Evolutionary conservation across 2,888 invertebrate genomes (phyloP), one percentile per base, ranked within the genome.

Genomic region (Lamellibrachia satsuma): DNA sequence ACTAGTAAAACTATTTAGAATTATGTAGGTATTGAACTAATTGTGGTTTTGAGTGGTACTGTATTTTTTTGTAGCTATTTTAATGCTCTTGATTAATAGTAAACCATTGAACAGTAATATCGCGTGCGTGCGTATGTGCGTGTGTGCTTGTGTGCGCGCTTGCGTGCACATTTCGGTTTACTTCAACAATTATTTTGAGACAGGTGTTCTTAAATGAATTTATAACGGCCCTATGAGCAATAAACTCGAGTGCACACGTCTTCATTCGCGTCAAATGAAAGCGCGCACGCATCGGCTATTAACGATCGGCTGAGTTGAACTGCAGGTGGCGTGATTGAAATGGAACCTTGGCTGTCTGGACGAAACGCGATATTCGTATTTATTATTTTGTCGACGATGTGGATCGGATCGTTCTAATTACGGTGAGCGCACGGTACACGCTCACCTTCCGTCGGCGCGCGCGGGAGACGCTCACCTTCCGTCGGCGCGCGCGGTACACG

Each of bases 311-410:
- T 22, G n/a, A 75, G 75, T n/a, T n/a, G 6, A 6, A 15, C 75
- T 4, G 22, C 75, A 15, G 75, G 75, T 75, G 75, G 75, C 75
- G 75, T 75, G 75, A 75, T 75, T 75, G 75, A 75, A 75, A 75
- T n/a, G 75, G 75, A 75, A 75, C 75, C 75, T 75, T 22, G 22
- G 75, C 75, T 75, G 75, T 75, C 75, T 75, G 75, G n/a, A 6
- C 22, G 75, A 75, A 75, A 75, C 75, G 22, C 75, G 75, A 75
- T 75, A 75, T 75, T 75, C 75, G 75, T 75, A 75, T 75, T 75
- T 75, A 75, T 75, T 75, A 75, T 75, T 75, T 75, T 22, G 75
- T 75, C n/a, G 75, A 11, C 75, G 22, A n/a, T 75, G 75, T 3
- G 22, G 75, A 75, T 15, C 75, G 75, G 75, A 75, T 75, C 22